phyloP scores from a whole-genome alignment of 2,113 vertebrate species.

The Percopsis transmontana region DNA sequence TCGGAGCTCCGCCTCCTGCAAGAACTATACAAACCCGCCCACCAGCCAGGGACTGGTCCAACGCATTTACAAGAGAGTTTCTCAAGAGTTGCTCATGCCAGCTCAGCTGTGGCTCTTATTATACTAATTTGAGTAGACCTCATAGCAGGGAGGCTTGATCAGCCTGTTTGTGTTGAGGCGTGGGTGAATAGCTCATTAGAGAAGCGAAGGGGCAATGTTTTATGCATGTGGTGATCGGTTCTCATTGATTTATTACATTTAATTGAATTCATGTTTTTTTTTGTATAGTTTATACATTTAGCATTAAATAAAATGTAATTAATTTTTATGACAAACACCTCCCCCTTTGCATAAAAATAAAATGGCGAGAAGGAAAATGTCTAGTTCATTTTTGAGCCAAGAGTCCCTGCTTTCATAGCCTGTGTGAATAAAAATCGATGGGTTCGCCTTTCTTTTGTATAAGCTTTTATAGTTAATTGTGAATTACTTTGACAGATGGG shows the following conservation, averaged over 20 bases:
- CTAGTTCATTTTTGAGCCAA: too few species aligned
- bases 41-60: slow-evolving; percentile 8
- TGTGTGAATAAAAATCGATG: too few species aligned
- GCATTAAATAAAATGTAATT: background rate
- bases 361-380: too few species aligned
- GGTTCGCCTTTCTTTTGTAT: too few species aligned
- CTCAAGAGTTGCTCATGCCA: background rate
- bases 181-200: too few species aligned
- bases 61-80: too few species aligned
- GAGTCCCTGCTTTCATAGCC: too few species aligned
- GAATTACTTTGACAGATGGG: too few species aligned
- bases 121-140: background rate
- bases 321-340: background rate
- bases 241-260: background rate
- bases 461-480: too few species aligned
- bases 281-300: background rate
- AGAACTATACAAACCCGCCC: slow-evolving; percentile 54
- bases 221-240: background rate
- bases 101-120: background rate
- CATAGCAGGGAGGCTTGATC: background rate
- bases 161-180: slow-evolving; percentile 1
- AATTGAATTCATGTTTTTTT: background rate
- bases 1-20: slow-evolving; percentile 61
- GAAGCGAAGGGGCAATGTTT: too few species aligned
- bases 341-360: too few species aligned